Conservation (phyloP, 2,797 vertebrate species). For the Pristis pectinata region DNA sequence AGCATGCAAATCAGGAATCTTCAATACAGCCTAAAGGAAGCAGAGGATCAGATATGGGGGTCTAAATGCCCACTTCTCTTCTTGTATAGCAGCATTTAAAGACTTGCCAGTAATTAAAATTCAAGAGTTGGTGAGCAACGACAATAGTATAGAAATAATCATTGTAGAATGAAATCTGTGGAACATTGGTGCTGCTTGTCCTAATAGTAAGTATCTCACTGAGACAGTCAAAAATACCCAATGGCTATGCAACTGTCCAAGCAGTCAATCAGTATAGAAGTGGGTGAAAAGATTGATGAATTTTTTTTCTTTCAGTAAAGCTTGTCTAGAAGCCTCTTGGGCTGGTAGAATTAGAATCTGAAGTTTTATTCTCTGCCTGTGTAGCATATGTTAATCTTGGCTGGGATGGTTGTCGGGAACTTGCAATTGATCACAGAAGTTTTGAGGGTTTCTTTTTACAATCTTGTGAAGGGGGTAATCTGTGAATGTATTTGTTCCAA, state of each 20-base stretch:
- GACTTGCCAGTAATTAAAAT: background rate
- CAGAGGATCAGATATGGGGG: background rate
- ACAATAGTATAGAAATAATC: background rate
- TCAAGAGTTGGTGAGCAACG: background rate
- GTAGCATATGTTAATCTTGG: background rate
- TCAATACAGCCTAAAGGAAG: background rate
- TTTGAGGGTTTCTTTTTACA: background rate
- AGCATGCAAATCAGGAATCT: background rate
- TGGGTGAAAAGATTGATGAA: background rate
- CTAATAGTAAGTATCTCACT: background rate
- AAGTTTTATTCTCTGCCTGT: background rate
- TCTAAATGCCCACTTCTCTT: no score
- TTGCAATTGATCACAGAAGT: background rate
- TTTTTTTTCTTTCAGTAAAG: background rate
- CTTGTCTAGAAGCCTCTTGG: background rate
- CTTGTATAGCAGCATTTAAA: background rate
- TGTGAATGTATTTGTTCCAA: background rate
- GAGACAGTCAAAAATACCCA: background rate
- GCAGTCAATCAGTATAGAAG: background rate
- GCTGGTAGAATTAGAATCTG: background rate
- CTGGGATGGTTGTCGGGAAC: background rate
- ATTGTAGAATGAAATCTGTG: background rate
- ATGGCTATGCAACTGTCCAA: background rate
- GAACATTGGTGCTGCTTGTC: background rate
- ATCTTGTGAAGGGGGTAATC: background rate